phyloP scores from a whole-genome alignment of 2,797 vertebrate species.

The Schizothorax lantsangensis region DNA sequence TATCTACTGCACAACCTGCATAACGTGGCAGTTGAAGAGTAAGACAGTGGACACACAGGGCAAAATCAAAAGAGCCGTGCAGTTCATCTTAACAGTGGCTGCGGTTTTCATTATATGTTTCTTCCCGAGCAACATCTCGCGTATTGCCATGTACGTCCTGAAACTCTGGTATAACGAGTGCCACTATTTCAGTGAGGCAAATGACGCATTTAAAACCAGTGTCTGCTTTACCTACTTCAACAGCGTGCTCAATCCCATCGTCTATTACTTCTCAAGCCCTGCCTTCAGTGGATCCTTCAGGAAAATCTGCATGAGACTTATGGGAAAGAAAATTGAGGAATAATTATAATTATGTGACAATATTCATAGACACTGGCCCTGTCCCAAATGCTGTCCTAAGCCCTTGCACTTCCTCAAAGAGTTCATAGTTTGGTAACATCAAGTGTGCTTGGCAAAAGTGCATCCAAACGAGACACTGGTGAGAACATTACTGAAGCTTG shows the following conservation, averaged over 20 bases:
- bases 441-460: neutral
- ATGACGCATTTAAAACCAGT: conserved; percentile 78
- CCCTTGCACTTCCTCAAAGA: neutral
- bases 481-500: neutral
- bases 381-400: neutral
- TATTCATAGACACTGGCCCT: neutral
- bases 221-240: conserved; percentile 85
- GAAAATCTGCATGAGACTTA: conserved; percentile 70
- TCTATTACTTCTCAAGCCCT: conserved; percentile 83
- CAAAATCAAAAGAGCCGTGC: conserved; percentile 80
- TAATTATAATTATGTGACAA: neutral
- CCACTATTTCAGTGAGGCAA: conserved; percentile 71
- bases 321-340: conserved; percentile 54
- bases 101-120: conserved; percentile 80
- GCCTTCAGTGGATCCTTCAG: conserved; percentile 73
- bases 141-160: conserved; percentile 77
- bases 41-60: conserved; percentile 77
- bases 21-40: conserved; percentile 77
- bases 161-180: conserved; percentile 77
- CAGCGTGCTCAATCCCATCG: conserved; percentile 82
- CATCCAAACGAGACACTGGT: neutral
- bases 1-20: conserved; percentile 77
- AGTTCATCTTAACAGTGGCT: conserved; percentile 79
- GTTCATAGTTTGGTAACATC: neutral
- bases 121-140: conserved; percentile 79